phyloP scores from a whole-genome alignment of 2,113 vertebrate species.

The Chionis minor region DNA sequence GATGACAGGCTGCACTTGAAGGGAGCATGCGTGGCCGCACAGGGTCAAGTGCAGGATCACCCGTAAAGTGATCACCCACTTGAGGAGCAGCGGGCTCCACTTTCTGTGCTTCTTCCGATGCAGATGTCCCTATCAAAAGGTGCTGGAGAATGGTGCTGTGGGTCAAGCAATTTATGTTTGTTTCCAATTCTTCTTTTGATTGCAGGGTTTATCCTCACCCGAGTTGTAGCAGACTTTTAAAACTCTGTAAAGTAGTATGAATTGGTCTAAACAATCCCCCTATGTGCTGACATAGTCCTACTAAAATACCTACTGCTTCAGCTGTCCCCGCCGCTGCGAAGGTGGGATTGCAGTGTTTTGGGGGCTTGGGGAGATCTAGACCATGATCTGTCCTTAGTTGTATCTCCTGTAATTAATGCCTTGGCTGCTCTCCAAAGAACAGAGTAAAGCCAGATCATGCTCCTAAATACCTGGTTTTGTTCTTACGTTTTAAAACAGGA shows the following conservation, averaged over 20 bases:
- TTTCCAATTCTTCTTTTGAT: background rate
- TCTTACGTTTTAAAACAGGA: background rate
- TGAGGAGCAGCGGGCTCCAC: background rate
- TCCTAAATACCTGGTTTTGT: background rate
- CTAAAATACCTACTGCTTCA: background rate
- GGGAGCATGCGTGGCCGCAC: background rate
- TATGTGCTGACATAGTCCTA: background rate
- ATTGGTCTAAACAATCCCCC: background rate
- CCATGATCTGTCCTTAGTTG: background rate
- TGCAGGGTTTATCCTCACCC: background rate
- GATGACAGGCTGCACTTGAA: background rate
- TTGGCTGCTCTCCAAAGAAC: background rate
- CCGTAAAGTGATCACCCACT: background rate
- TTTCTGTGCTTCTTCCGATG: background rate
- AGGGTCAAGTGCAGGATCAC: background rate
- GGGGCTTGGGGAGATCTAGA: background rate
- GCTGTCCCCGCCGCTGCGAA: background rate
- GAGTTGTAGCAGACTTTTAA: background rate
- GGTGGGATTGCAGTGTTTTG: background rate
- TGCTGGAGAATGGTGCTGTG: background rate
- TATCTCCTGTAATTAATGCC: fast-evolving
- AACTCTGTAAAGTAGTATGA: background rate
- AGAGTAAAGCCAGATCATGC: background rate
- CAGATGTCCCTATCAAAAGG: fast-evolving
- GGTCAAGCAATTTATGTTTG: fast-evolving